Evolutionary conservation across 2,113 vertebrate genomes (phyloP), one percentile per base, ranked within the genome.

Genomic region (Tyto alba): DNA sequence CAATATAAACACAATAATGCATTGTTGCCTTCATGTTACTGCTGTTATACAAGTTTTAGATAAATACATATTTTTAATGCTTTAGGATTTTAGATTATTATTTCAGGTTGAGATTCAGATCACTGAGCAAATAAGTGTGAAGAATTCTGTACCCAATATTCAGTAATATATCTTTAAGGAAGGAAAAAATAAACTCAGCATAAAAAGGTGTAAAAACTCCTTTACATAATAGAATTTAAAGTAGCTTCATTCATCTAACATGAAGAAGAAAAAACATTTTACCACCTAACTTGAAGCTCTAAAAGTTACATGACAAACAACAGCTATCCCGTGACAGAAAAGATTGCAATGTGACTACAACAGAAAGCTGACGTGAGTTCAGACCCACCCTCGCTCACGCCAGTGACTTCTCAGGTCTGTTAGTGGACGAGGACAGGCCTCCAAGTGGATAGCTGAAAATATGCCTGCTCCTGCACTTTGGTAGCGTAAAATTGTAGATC

Each of bases 261-360:
- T 3, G 8, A 38, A 87, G 57, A 36, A 80, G 21, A 75, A 72
- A 85, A 67, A 12, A 0, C 19, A 22, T 32, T 48, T 29, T 56
- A 43, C 6, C 3, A 29, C 67, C 30, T 56, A 43, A 48, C 9
- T 1, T 17, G 36, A n/a, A 52, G 43, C 40, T 69, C 52, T 75
- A 34, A 2, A 59, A 68, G 38, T 40, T 47, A 10, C 30, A 27
- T 3, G 41, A 17, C 62, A 47, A 74, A 32, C 50, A 55, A 5
- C 7, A 6, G 43, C 2, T 36, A 9, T 16, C 7, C 30, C 52
- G 3, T 11, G 29, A 8, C 14, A 40, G 68, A 36, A 41, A 52
- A 6, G 1, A 23, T 0, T 23, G 45, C 69, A 13, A 3, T 0
- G 16, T 55, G 78, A 66, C 67, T 8, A 5, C 2, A 75, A 30